Evolutionary conservation across 2,888 invertebrate genomes (phyloP), one percentile per base, ranked within the genome.

Genomic region (Drosophila paranaensis): DNA sequence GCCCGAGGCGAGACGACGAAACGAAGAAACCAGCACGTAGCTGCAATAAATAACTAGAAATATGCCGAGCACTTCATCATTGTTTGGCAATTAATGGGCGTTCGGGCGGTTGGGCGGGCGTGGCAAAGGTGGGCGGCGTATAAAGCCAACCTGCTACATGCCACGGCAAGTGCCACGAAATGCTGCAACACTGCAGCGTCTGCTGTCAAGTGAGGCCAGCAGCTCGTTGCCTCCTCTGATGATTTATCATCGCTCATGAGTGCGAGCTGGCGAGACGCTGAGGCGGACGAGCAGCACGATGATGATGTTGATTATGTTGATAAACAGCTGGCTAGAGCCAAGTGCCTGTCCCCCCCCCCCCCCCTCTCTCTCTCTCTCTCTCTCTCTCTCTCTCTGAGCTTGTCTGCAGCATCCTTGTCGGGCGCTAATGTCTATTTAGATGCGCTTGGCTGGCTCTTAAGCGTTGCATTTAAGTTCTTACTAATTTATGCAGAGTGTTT

Each of bases 21-120:
- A 55, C 30, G 20, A 25, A 35, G 27, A 20, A 40, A 35, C n/a
- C 1, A 10, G 16, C 79, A 86, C 77, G 77, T 74, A 56, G 33
- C 10, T 35, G 57, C 66, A 56, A 79, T 82, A 81, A 82, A 80
- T 86, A 66, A 55, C 66, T 51, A 53, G 55, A 70, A 71, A 66
- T 77, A 56, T 71, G 67, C 68, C 68, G 53, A 66, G 58, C 54
- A 74, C 80, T 85, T 78, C 75, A 85, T 88, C 85, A 89, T 90
- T 85, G 88, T 90, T 88, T 89, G 80, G 79, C 81, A 81, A 88
- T 88, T 88, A 87, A 82, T 90, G 57, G 35, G 60, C 46, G n/a
- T 43, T 6, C 27, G 11, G 16, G 30, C 35, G 30, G 25, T 45
- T 48, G 58, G 65, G 46, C 20, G 20, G 20, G 20, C 20, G 2